Evolutionary conservation across 2,113 vertebrate genomes (phyloP).

Genomic region (Psilopogon haemacephalus): DNA sequence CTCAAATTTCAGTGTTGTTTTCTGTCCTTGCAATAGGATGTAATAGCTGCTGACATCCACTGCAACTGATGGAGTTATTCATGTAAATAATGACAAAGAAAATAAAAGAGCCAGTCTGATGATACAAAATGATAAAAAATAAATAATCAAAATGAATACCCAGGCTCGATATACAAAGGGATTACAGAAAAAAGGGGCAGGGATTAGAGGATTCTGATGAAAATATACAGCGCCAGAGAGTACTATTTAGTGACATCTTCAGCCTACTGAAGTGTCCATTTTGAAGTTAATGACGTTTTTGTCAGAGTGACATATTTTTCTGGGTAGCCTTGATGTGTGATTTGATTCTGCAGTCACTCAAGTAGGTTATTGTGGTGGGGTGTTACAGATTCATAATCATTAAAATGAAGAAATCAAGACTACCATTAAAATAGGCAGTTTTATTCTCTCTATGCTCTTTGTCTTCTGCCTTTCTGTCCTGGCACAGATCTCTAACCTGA

Average conservation of each 20-base stretch:
- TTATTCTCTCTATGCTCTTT: neutral
- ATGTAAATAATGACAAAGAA: slow-evolving; percentile 17
- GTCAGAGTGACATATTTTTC: neutral
- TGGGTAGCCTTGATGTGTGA: neutral
- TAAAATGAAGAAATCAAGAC: neutral
- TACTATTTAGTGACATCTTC: neutral
- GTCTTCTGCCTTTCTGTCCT: neutral
- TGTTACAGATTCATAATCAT: neutral
- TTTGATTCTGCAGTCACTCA: neutral
- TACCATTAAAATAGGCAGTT: neutral
- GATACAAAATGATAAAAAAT: neutral
- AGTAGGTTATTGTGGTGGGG: neutral
- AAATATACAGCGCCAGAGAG: neutral
- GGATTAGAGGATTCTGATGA: neutral
- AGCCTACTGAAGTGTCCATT: neutral
- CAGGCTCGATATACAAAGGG: neutral
- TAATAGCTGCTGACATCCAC: neutral
- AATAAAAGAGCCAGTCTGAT: neutral
- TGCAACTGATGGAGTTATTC: neutral
- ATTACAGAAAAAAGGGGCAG: neutral
- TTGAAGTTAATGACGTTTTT: neutral
- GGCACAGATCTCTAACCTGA: neutral
- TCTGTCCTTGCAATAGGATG: neutral
- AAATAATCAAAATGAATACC: neutral
- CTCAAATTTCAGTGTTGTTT: neutral